phyloP scores from a whole-genome alignment of 1,140 invertebrate genomes.

The Leptinotarsa texana region DNA sequence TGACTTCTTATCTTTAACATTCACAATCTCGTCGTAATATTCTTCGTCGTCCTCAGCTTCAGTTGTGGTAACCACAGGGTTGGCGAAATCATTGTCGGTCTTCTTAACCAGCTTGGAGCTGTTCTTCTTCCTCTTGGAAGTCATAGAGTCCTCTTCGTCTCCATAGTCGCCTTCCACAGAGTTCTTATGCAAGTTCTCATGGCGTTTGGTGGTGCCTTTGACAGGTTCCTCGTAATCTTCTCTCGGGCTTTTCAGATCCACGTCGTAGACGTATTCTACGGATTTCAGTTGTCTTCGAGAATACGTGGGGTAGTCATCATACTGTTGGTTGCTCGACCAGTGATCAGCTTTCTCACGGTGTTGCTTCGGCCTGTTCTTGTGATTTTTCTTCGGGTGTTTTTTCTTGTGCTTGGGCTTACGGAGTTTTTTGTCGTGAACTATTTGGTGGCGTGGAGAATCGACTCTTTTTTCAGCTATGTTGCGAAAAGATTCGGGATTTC shows the following conservation, averaged over 20 bases:
- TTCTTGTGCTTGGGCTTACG: background rate
- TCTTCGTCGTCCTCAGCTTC: slow-evolving; percentile 37
- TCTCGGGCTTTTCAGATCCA: background rate
- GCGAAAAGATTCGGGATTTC: too few species aligned
- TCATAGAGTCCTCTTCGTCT: slow-evolving; percentile 35
- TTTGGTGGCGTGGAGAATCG: too few species aligned
- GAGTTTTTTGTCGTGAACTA: background rate
- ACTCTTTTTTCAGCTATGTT: too few species aligned
- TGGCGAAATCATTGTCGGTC: slow-evolving; percentile 31
- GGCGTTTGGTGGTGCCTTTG: background rate
- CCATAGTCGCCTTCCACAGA: slow-evolving; percentile 34
- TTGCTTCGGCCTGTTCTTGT: background rate
- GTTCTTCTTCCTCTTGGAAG: slow-evolving; percentile 14
- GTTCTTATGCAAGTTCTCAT: slow-evolving; percentile 27
- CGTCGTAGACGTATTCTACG: slow-evolving; percentile 26
- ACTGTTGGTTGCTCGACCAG: background rate
- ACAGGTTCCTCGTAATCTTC: slow-evolving; percentile 7
- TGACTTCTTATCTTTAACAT: slow-evolving; percentile 5
- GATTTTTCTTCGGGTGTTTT: background rate
- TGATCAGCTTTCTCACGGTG: background rate
- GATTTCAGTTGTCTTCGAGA: slow-evolving; percentile 28
- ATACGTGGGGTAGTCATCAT: background rate
- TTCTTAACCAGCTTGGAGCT: slow-evolving; percentile 28
- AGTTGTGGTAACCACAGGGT: slow-evolving; percentile 18
- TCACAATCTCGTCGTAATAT: slow-evolving; percentile 30